Evolutionary conservation across 1,140 invertebrate species (phyloP).

Genomic region (Fopius arisanus): DNA sequence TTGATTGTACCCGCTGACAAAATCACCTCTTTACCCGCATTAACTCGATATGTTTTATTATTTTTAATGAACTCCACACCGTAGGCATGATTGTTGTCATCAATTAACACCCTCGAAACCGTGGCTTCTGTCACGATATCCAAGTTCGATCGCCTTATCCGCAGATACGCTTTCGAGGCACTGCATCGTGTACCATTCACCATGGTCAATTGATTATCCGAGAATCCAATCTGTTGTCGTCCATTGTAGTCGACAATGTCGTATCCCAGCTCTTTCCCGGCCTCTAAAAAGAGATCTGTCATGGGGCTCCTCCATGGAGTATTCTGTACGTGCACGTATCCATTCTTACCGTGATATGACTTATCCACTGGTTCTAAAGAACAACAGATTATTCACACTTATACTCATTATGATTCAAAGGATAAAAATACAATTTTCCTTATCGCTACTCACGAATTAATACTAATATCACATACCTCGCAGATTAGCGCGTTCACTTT

Average conservation of each 20-base stretch:
- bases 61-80: slow-evolving; percentile 66
- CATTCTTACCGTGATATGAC: slow-evolving; percentile 61
- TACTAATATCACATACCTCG: slow-evolving; percentile 40
- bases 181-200: slow-evolving; percentile 71
- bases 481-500: slow-evolving; percentile 67
- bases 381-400: neutral
- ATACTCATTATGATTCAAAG: too few species aligned
- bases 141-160: slow-evolving; percentile 71
- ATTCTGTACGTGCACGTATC: slow-evolving; percentile 59
- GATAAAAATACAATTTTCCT: too few species aligned
- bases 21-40: slow-evolving; percentile 72
- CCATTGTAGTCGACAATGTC: slow-evolving; percentile 67
- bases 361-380: slow-evolving; percentile 55
- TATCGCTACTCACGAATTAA: slow-evolving; percentile 66
- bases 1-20: slow-evolving; percentile 75
- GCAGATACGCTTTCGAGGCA: slow-evolving; percentile 70
- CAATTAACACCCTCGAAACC: slow-evolving; percentile 71
- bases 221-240: slow-evolving; percentile 65
- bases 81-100: slow-evolving; percentile 62
- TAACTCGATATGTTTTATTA: slow-evolving; percentile 57
- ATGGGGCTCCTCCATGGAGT: slow-evolving; percentile 59
- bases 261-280: slow-evolving; percentile 67
- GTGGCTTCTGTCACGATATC: slow-evolving; percentile 71
- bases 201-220: slow-evolving; percentile 74
- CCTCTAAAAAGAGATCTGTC: slow-evolving; percentile 65